Percentiles rank a stretch among this genome's conserved stretches.
phyloP scores from a whole-genome alignment of 2,888 invertebrate species.

The Trileptium ribeirensis region DNA sequence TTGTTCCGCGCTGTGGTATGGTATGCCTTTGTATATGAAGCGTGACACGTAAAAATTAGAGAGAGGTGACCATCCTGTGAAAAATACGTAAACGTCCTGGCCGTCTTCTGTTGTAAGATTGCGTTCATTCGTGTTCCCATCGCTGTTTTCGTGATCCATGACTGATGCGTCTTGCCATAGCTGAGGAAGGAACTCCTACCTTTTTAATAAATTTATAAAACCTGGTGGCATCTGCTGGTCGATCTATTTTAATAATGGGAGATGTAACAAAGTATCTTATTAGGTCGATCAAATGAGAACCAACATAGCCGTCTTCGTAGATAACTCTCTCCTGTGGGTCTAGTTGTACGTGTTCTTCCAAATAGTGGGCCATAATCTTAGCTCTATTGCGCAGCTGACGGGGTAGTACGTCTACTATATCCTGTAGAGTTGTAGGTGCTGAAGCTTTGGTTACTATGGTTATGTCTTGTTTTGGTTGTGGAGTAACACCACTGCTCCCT shows the following conservation, averaged over 20 bases:
- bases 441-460: neutral
- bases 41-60: too few species aligned
- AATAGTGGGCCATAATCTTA: neutral
- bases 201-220: neutral
- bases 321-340: neutral
- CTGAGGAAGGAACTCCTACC: neutral
- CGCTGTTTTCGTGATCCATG: too few species aligned
- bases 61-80: too few species aligned
- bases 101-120: too few species aligned
- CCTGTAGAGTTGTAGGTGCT: neutral
- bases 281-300: neutral
- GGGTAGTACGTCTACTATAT: slow-evolving; percentile 1
- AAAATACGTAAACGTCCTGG: too few species aligned
- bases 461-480: too few species aligned
- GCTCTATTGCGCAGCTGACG: neutral
- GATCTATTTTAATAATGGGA: neutral
- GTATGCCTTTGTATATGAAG: too few species aligned
- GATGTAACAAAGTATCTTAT: neutral
- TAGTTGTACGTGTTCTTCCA: neutral
- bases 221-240: neutral
- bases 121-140: too few species aligned
- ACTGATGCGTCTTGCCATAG: neutral
- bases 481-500: too few species aligned
- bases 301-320: neutral
- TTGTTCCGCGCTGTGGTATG: too few species aligned